These are phyloP conservation scores for Wasmannia auropunctata DNA, from an alignment of 1,140 invertebrate species.

Conservation along the genomic window DNA sequence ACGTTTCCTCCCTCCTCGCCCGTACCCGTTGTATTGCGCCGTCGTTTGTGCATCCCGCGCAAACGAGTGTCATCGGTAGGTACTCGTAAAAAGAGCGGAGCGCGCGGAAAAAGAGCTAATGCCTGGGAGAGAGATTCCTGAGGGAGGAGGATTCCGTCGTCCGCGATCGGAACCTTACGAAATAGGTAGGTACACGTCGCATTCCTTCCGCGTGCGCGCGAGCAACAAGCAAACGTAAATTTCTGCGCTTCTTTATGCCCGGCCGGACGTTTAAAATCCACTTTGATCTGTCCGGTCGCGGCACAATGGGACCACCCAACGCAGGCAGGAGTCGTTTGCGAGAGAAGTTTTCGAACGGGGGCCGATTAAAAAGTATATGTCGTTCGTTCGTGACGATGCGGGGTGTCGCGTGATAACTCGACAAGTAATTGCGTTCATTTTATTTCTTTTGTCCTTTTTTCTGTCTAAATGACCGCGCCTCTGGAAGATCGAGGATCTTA, in stretches of 20 bases:
- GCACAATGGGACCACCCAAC: slow-evolving; percentile 71
- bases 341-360: slow-evolving; percentile 14
- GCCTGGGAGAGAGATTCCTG: slow-evolving; percentile 75
- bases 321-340: slow-evolving; percentile 33
- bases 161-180: slow-evolving; percentile 53
- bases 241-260: slow-evolving; percentile 67
- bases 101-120: slow-evolving; percentile 76
- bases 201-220: slow-evolving; percentile 59
- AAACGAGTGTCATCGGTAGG: slow-evolving; percentile 74
- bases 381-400: not conserved
- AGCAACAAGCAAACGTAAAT: slow-evolving; percentile 65
- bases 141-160: slow-evolving; percentile 15
- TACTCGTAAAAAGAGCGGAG: slow-evolving; percentile 72
- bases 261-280: slow-evolving; percentile 70
- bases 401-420: not conserved
- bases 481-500: not conserved
- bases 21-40: slow-evolving; percentile 19
- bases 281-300: slow-evolving; percentile 57
- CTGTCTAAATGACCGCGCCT: not conserved
- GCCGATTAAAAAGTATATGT: slow-evolving; percentile 59
- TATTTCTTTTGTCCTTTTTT: not conserved
- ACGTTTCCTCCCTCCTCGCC: too few relatives aligned
- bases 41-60: slow-evolving; percentile 65
- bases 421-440: not conserved
- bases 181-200: slow-evolving; percentile 64